Evolutionary conservation across 2,888 invertebrate species (phyloP), one percentile per base, ranked within the genome.

Genomic region (Tuberolachnus salignus): DNA sequence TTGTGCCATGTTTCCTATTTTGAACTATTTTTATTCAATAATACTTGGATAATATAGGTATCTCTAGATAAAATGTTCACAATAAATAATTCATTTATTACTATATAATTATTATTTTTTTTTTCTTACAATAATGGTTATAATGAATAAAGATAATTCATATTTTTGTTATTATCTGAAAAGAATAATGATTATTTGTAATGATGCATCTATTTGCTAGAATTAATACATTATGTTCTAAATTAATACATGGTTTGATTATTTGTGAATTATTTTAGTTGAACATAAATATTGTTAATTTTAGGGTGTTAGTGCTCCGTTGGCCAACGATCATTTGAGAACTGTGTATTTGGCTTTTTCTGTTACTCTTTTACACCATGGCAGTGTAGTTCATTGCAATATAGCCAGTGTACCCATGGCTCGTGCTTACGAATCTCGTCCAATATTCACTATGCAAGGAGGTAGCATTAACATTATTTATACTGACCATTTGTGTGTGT

Each of bases 301-400:
- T 78, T 78, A 78, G 78, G 78, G 78, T 42, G 59, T 78, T 49
- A 78, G 67, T 69, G 67, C 69, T 59, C 78, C 69, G 9, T 59
- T 69, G 16, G 69, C 51, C 42, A 69, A 42, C 51, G 67, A 78
- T 61, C 67, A 69, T 51, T 51, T 78, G 14, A 78, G 67, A 67
- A 78, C 72, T 1, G 93, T 94, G 4, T 92, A 94, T 86, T 92
- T 94, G 85, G 94, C 94, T 1, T 94, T 94, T 84, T 93, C 94
- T 0, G 90, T 94, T 11, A 94, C 94, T 0, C 86, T 94, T 81
- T 86, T 94, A 80, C 94, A 94, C 84, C 94, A 94, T 84, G 93
- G 94, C 21, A 92, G 92, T 83, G 93, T 94, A 49, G 89, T 94
- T 23, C 94, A 94, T 85, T 92, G 92, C 83, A 92, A 92, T 16